Evolutionary conservation across 2,797 vertebrate genomes (phyloP), one percentile per base, ranked within the genome.

Genomic region (Saxicola maurus): DNA sequence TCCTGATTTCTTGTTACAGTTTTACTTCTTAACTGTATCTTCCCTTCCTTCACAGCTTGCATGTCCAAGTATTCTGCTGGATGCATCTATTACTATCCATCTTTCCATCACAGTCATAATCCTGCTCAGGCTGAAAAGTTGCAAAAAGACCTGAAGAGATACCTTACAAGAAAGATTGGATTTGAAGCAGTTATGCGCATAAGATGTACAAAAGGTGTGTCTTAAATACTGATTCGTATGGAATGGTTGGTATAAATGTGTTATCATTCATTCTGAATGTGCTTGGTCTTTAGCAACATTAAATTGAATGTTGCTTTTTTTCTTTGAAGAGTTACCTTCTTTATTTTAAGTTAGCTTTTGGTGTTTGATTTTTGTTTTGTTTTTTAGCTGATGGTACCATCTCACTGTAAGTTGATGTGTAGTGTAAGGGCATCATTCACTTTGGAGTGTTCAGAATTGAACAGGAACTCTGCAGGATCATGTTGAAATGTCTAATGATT

Each of bases 151-250:
- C 97, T 99, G 13, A 98, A 98, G 92, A 98, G 98, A 60, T 99
- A 99, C 95, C 97, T 99, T 89, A 98, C 98, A 71, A 98, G 99
- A 77, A 99, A 99, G 98, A 98, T 99, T 64, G 99, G 99, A 80
- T 99, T 99, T 49, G 99, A 99, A 97, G 98, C 99, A 1, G 99
- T 99, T 69, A 99, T 99, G 99, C 98, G 99, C 94, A 99, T 99
- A 97, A 97, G 99, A 42, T 99, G 99, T 95, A 99, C 99, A 33
- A 99, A 99, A 98, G 99, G 99, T 99, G 94, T 17, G 81, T 45
- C 69, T 48, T 61, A 48, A 86, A 14, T 66, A 23, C 27, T 20
- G 20, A 8, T 57, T 21, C 0, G 0, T 17, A 1, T 14, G 28
- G 31, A 37, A 67, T 1, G 2, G 5, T 48, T 60, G 31, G 45